Conservation (phyloP, 2,113 vertebrate species). For the Tachuris rubrigastra region DNA sequence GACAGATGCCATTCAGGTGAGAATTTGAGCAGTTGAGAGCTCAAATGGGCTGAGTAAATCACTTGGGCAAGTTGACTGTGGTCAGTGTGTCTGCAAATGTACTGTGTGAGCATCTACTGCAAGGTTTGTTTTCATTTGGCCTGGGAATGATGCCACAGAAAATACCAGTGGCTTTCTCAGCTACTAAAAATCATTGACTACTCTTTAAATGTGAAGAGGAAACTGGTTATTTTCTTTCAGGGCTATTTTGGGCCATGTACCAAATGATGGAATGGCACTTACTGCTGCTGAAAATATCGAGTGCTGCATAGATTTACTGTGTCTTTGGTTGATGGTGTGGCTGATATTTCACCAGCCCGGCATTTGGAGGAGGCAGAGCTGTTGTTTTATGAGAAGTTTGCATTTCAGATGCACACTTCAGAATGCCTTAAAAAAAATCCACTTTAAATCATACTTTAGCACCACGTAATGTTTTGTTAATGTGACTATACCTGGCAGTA, state of each 20-base stretch:
- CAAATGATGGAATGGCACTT: not conserved
- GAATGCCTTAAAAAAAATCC: not conserved
- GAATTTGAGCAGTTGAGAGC: not conserved
- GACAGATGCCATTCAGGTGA: not conserved
- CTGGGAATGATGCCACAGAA: constrained; percentile 28
- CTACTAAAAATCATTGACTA: constrained; percentile 46
- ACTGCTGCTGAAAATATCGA: not conserved
- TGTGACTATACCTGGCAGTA: not conserved
- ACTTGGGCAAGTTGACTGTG: not conserved
- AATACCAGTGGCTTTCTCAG: constrained; percentile 50
- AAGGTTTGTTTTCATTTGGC: constrained; percentile 6
- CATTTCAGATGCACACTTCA: not conserved
- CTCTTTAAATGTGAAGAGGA: constrained; percentile 10
- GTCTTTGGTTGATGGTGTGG: not conserved
- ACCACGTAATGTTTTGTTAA: not conserved
- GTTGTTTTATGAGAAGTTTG: not conserved
- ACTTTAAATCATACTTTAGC: not conserved
- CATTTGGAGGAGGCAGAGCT: constrained; percentile 33
- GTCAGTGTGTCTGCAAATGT: not conserved
- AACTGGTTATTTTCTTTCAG: not conserved
- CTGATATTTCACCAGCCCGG: constrained; percentile 32
- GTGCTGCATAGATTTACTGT: not conserved
- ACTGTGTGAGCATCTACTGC: not conserved
- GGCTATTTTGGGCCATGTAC: not conserved
- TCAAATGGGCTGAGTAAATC: not conserved